Base-by-base conservation (phyloP, 2,888 invertebrate species). In the Stenodera caucasica region DNA sequence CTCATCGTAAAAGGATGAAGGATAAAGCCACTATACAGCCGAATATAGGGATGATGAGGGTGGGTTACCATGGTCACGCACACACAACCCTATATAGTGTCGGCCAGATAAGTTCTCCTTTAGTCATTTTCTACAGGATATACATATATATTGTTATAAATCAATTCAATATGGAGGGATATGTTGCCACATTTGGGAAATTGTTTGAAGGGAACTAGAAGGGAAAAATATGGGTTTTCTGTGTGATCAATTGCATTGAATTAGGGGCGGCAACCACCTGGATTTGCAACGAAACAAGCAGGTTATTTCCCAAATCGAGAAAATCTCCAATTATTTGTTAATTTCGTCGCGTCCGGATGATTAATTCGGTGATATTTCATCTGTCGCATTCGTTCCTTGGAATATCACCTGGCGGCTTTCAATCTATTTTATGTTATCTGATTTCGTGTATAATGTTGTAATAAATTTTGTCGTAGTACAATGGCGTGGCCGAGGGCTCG, bases 61-160 rank as follows among this genome's bases (percentile, higher is more conserved):
- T 73, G 75, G 70, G 76, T 76, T 75, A 74, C 76, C 76, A 76
- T 76, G 76, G 75, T 67, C 74, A 75, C 76, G 73, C 71, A 55
- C 66, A 65, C 64, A 63, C 64, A 61, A 58, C 63, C n/a, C n/a
- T n/a, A n/a, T n/a, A n/a, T n/a, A n/a, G n/a, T 67, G 63, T 60
- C 58, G 45, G 15, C 69, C 70, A 70, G 57, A 58, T 63, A 56
- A 66, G 23, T 57, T 60, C 64, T 61, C 50, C 58, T 40, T 49
- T 30, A 14, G n/a, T n/a, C 14, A 15, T n/a, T 5, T n/a, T 23
- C 45, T 8, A 30, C n/a, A 30, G 37, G 50, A 55, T 45, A 58
- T 59, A 54, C 50, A n/a, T n/a, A n/a, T n/a, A n/a, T n/a, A n/a
- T n/a, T n/a, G n/a, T n/a, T n/a, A n/a, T n/a, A n/a, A n/a, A n/a